Conservation (phyloP, 2,797 vertebrate genomes). For the Fistularia tabacaria region DNA sequence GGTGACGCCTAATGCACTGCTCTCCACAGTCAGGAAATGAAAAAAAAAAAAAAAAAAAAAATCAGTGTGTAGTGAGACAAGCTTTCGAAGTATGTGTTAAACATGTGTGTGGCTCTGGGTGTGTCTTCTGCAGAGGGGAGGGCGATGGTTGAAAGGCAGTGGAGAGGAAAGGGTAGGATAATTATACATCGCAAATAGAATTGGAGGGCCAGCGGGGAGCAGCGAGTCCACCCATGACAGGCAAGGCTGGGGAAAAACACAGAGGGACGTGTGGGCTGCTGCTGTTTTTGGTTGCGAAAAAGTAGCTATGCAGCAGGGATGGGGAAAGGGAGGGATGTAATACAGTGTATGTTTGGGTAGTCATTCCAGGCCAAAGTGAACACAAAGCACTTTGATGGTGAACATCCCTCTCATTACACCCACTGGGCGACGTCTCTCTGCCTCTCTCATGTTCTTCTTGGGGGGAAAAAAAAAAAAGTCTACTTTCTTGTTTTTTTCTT, state of each 20-base stretch:
- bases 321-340: slow-evolving; percentile 53
- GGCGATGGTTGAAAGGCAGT: slow-evolving; percentile 55
- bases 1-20: slow-evolving; percentile 43
- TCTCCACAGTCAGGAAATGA: background rate
- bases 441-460: slow-evolving; percentile 38
- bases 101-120: slow-evolving; percentile 43
- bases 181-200: slow-evolving; percentile 70
- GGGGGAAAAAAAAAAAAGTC: background rate
- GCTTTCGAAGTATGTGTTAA: slow-evolving; percentile 18
- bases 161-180: slow-evolving; percentile 53
- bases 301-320: slow-evolving; percentile 39
- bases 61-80: slow-evolving; percentile 7
- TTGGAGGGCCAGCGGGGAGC: slow-evolving; percentile 44
- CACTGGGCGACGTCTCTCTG: slow-evolving; percentile 43
- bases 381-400: slow-evolving; percentile 45
- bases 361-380: slow-evolving; percentile 62
- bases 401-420: slow-evolving; percentile 62
- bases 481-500: slow-evolving; percentile 20
- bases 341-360: slow-evolving; percentile 56
- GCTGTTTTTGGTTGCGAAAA: slow-evolving; percentile 47
- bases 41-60: background rate
- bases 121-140: slow-evolving; percentile 57
- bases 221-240: slow-evolving; percentile 56
- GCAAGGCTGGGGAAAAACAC: slow-evolving; percentile 32
- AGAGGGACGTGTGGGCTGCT: slow-evolving; percentile 26